Evolutionary conservation across 1,140 invertebrate species (phyloP), one percentile per base, ranked within the genome.

Genomic region (Heliconius eleuchia): DNA sequence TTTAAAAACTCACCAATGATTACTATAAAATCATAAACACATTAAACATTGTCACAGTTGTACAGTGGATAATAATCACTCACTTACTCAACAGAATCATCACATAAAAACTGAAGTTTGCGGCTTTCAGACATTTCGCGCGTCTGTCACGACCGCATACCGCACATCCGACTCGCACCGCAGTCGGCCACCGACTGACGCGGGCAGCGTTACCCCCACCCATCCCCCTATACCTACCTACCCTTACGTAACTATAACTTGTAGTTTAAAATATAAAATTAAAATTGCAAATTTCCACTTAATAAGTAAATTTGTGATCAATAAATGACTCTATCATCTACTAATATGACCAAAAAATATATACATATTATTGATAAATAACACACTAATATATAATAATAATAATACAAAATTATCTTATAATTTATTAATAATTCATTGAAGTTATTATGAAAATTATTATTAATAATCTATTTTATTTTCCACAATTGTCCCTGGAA

Each of bases 21-120:
- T 90, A 93, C 92, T 93, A 92, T 91, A 94, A 94, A 89, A 94
- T 87, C 87, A 89, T 87, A 91, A 84, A 88, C 75, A 86, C 90
- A 89, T 92, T 82, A 90, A 85, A 88, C 82, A 89, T 86, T 76
- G 88, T 89, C 88, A 86, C 84, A 78, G 85, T 80, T 39, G 52
- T 76, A 78, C 57, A 76, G 80, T 80, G 73, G 19, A 34, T 74
- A 30, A 77, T 79, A 77, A 80, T 76, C 88, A 89, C 89, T 86
- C 90, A 90, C 88, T 87, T 82, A 75, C 76, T 80, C 66, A 77
- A 84, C 30, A 73, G 80, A 85, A 84, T 83, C 88, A 88, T 88
- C 87, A 87, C 85, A 85, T 77, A 78, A 75, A 74, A 80, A 80
- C 74, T 80, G 66, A 71, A 77, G 70, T 86, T 85, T 76, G 71